phyloP scores from a whole-genome alignment of 1,140 invertebrate genomes.

The Theocolax elegans region DNA sequence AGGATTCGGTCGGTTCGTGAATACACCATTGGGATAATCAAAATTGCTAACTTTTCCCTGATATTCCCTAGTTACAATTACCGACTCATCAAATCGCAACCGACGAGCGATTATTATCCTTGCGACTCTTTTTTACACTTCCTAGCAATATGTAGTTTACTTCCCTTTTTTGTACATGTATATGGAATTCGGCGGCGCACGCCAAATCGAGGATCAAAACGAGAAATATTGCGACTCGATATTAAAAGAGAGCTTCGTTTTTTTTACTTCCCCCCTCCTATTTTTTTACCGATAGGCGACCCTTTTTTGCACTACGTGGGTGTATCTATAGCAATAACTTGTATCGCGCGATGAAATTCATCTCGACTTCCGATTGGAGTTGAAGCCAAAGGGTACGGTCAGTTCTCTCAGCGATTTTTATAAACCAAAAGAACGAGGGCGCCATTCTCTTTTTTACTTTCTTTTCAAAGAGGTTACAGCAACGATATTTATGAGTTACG shows the following conservation, averaged over 20 bases:
- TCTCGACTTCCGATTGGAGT: neutral
- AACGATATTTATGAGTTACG: too few relatives aligned
- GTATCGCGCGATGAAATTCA: conserved; percentile 11
- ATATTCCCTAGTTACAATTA: conserved; percentile 23
- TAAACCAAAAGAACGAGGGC: neutral
- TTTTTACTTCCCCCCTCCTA: neutral
- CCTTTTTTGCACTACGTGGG: neutral
- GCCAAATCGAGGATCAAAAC: conserved; percentile 12
- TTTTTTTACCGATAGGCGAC: neutral
- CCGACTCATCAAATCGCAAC: neutral
- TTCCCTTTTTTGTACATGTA: neutral
- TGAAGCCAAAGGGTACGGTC: neutral
- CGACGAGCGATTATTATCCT: too few relatives aligned
- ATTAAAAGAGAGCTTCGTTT: conserved; percentile 18
- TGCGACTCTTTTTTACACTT: neutral
- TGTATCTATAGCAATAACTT: conserved; percentile 15
- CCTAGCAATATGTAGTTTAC: neutral
- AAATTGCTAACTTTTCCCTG: too few relatives aligned
- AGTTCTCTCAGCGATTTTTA: neutral
- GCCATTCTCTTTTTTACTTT: neutral
- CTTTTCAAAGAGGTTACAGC: neutral
- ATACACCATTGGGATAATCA: neutral
- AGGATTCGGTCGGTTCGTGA: neutral
- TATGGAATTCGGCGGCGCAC: neutral
- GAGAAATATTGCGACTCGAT: conserved; percentile 24